Evolutionary conservation across 2,888 invertebrate genomes (phyloP).

Genomic region (Pandemis heparana): DNA sequence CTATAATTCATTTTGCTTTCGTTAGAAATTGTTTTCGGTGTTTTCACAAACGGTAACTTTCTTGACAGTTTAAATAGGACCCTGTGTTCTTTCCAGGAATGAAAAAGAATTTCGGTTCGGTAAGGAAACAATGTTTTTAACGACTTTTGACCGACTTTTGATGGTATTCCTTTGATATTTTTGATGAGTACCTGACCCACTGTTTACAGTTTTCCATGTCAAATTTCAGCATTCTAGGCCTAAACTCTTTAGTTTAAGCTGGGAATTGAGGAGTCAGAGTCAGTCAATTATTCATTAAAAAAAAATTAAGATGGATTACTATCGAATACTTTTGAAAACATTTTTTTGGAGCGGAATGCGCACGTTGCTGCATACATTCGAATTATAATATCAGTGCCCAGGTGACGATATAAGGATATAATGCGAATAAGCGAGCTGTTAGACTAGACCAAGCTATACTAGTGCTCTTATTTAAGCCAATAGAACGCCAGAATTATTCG

Average conservation of each 20-base stretch:
- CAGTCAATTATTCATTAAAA: too few relatives aligned
- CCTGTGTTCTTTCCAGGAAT: constrained; percentile 11
- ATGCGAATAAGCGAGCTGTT: not conserved
- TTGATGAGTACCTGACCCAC: not conserved
- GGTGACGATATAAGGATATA: not conserved
- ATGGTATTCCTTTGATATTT: constrained; percentile 16
- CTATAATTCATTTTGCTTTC: constrained; percentile 64
- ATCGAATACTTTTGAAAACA: too few relatives aligned
- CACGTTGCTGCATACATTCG: not conserved
- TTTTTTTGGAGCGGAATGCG: too few relatives aligned
- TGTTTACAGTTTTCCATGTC: not conserved
- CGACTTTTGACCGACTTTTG: constrained; percentile 24
- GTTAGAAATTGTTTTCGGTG: constrained; percentile 68
- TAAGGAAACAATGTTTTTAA: constrained; percentile 30
- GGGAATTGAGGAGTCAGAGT: too few relatives aligned
- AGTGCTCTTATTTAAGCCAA: constrained; percentile 9
- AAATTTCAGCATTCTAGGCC: too few relatives aligned
- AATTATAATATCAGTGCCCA: not conserved
- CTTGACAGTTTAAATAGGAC: constrained; percentile 43
- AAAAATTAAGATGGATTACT: too few relatives aligned
- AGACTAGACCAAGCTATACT: constrained; percentile 10
- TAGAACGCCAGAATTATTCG: constrained; percentile 19
- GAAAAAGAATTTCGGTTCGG: constrained; percentile 24
- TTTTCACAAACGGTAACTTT: constrained; percentile 59
- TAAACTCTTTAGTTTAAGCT: too few relatives aligned